phyloP scores from a whole-genome alignment of 2,113 vertebrate genomes.

The Penelope pileata region DNA sequence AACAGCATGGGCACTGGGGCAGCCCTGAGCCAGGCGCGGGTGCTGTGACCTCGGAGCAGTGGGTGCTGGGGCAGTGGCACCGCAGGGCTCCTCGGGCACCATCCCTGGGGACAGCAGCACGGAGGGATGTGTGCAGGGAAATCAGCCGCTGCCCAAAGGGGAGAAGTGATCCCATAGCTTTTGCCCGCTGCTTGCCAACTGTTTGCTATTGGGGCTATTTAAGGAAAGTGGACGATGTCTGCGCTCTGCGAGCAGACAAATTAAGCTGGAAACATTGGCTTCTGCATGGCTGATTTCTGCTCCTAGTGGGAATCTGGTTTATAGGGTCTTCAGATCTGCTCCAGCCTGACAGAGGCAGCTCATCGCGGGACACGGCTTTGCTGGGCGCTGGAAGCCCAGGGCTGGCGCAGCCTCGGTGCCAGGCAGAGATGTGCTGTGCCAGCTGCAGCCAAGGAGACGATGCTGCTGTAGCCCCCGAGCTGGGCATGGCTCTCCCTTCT shows the following conservation, averaged over 20 bases:
- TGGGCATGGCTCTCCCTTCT: background rate
- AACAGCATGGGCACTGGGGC: accelerated
- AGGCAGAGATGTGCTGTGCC: background rate
- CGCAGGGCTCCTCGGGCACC: background rate
- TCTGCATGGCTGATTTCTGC: background rate
- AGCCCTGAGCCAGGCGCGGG: background rate
- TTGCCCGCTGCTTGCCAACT: background rate
- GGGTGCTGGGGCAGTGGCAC: background rate
- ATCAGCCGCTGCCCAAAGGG: background rate
- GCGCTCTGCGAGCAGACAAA: background rate
- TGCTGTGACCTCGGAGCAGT: no score
- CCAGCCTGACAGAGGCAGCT: background rate
- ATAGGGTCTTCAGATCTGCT: background rate
- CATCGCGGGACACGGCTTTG: background rate
- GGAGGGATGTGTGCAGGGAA: background rate
- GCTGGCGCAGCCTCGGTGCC: background rate
- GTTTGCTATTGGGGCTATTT: conserved; percentile 25
- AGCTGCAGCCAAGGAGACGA: background rate
- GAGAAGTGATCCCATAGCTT: background rate
- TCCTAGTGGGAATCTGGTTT: background rate
- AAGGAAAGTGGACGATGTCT: background rate
- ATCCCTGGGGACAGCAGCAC: background rate
- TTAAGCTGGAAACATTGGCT: background rate
- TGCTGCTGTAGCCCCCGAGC: background rate
- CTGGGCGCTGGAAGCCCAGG: accelerated